phyloP scores from a whole-genome alignment of 2,113 vertebrate genomes.

The Neomonachus schauinslandi region DNA sequence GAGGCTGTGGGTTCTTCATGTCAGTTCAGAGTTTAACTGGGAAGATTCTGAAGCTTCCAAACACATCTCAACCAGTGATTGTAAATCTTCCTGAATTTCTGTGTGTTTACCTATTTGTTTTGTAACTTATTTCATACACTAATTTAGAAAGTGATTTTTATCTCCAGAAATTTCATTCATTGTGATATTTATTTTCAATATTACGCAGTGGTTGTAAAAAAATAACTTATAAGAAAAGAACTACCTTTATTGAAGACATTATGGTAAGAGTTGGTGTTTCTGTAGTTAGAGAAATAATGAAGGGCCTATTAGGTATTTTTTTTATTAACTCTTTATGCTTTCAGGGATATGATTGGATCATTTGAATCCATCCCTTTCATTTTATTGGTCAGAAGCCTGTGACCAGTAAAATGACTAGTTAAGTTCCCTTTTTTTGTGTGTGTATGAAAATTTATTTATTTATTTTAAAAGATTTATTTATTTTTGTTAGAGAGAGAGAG shows the following conservation, averaged over 20 bases:
- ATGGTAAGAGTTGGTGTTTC: constrained; percentile 18
- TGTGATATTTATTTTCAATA: constrained; percentile 53
- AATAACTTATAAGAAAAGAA: not conserved
- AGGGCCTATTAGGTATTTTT: not conserved
- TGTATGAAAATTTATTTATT: not conserved
- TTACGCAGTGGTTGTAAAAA: not conserved
- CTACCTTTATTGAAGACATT: not conserved
- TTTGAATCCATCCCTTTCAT: constrained; percentile 30
- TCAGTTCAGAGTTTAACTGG: constrained; percentile 16
- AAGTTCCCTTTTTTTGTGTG: not conserved
- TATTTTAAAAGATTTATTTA: not conserved
- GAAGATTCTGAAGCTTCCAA: constrained; percentile 47
- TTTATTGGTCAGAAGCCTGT: not conserved
- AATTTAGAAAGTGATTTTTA: constrained; percentile 41
- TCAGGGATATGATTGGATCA: constrained; percentile 6
- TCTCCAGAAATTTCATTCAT: not conserved
- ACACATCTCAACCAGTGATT: constrained; percentile 16
- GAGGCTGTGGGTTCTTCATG: not conserved
- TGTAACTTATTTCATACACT: not conserved
- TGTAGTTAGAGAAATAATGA: constrained; percentile 22
- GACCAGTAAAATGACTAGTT: not conserved
- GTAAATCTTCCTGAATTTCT: constrained; percentile 40
- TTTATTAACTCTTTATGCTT: not conserved
- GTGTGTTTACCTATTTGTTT: not conserved
- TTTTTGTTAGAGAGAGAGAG: not conserved